These are phyloP conservation scores for Folsomia candida DNA, from an alignment of 2,888 invertebrate species.

Conservation along the genomic window DNA sequence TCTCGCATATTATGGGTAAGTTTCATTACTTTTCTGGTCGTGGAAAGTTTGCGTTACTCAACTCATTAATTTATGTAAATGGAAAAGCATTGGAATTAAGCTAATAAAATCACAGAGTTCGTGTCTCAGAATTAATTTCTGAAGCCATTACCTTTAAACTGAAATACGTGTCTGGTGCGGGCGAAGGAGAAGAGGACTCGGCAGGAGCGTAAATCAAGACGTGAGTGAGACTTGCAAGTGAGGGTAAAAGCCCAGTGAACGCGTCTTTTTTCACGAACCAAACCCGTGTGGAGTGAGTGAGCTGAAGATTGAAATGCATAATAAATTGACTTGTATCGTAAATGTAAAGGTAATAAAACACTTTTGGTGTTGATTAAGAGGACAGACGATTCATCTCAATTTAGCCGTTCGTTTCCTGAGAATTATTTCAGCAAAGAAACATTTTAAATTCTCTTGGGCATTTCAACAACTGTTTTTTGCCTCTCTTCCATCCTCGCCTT, in stretches of 20 bases:
- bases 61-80: conserved; percentile 14
- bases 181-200: not conserved
- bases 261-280: not conserved
- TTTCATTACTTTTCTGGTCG: not conserved
- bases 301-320: not conserved
- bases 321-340: not conserved
- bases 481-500: too few species aligned
- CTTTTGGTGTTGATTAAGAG: not conserved
- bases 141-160: conserved; percentile 5
- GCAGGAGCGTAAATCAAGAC: not conserved
- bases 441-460: not conserved
- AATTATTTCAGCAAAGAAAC: not conserved
- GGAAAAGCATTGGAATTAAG: conserved; percentile 16
- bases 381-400: not conserved
- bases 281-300: not conserved
- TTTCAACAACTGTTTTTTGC: not conserved
- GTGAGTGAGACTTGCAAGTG: not conserved
- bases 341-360: not conserved
- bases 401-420: not conserved
- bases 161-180: not conserved
- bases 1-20: not conserved
- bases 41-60: not conserved
- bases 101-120: conserved; percentile 12
- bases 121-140: conserved; percentile 19
- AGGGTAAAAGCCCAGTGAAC: not conserved